Conservation (phyloP, 1,140 invertebrate genomes). For the Pectinophora gossypiella region DNA sequence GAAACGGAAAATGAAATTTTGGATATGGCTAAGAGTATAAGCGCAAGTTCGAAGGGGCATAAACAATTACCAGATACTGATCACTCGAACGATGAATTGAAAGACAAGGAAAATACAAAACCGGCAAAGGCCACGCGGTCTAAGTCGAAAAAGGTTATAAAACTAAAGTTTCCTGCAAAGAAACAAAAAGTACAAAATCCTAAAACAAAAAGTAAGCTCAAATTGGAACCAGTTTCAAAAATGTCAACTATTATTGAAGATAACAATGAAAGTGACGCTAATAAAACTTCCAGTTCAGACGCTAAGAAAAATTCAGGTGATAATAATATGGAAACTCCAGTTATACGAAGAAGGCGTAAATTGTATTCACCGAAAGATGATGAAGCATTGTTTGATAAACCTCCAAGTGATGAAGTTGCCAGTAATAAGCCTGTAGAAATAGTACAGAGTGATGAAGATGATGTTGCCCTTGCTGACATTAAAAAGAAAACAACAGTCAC, state of each 20-base stretch:
- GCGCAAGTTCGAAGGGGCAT: background rate
- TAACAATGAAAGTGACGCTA: background rate
- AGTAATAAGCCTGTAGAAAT: background rate
- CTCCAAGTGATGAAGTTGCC: background rate
- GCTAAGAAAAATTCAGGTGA: background rate
- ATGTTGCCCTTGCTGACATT: conserved; percentile 10
- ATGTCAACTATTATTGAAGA: conserved; percentile 32
- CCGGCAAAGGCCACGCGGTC: background rate
- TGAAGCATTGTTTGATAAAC: conserved; percentile 13
- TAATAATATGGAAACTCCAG: conserved; percentile 15
- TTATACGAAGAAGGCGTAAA: conserved; percentile 45
- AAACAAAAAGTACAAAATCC: conserved; percentile 11
- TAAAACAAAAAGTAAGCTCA: conserved; percentile 17
- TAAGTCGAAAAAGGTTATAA: conserved; percentile 11
- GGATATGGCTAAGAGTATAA: background rate
- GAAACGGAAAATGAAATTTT: background rate
- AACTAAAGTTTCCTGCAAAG: conserved; percentile 23
- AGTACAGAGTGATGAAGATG: conserved; percentile 9
- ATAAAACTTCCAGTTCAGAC: background rate
- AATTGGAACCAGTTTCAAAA: conserved; percentile 15
- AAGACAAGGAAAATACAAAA: background rate
- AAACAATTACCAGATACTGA: background rate
- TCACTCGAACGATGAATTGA: conserved; percentile 7
- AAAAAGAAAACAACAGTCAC: conserved; percentile 10
- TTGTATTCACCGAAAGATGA: conserved; percentile 54